Evolutionary conservation across 2,797 vertebrate genomes (phyloP).

Genomic region (Eulemur coronatus): DNA sequence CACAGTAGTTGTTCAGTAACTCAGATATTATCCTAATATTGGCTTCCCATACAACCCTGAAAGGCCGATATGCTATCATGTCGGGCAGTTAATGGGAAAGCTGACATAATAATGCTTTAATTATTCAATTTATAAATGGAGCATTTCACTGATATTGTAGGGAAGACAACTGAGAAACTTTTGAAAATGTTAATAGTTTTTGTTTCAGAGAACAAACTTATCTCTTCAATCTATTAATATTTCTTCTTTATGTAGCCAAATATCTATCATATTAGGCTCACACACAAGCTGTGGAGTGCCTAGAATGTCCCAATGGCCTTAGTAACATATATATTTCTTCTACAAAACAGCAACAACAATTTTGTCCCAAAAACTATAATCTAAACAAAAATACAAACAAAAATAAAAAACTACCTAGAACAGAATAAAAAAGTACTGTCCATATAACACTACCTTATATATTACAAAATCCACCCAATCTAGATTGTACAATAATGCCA

Average conservation of each 20-base stretch:
- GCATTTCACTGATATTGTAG: neutral
- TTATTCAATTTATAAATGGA: constrained; percentile 43
- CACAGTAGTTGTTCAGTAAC: neutral
- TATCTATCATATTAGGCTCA: neutral
- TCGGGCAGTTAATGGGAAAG: constrained; percentile 8
- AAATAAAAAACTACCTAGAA: neutral
- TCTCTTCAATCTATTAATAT: neutral
- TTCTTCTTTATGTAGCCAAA: constrained; percentile 20
- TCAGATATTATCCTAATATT: neutral
- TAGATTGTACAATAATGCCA: constrained; percentile 69
- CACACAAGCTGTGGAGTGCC: neutral
- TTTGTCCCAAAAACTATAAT: neutral
- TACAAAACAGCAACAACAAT: constrained; percentile 18
- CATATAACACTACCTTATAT: neutral
- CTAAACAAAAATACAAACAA: neutral
- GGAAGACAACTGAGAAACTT: neutral
- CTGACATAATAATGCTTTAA: constrained; percentile 8
- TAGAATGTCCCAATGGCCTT: neutral
- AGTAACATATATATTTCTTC: neutral
- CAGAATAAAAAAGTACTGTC: neutral
- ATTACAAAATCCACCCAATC: neutral
- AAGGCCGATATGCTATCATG: constrained; percentile 11
- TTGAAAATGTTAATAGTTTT: constrained; percentile 37
- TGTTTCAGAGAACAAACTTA: constrained; percentile 15
- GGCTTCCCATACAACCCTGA: neutral